Conservation (phyloP, 2,888 invertebrate species). For the Dastarcus helophoroides region DNA sequence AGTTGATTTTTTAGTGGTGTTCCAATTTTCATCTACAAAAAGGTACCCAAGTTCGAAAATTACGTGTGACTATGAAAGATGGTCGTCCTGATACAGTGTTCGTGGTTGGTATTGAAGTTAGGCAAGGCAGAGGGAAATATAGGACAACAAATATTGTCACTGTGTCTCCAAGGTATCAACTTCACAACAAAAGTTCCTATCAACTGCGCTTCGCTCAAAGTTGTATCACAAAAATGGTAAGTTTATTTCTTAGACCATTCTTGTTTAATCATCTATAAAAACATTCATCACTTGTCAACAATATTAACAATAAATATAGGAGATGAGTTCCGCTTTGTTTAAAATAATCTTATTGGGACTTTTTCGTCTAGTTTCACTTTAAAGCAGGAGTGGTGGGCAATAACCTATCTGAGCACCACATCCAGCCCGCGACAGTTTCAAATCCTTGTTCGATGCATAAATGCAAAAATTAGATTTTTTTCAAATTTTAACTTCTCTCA, state of each 20-base stretch:
- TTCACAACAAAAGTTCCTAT: constrained; percentile 76
- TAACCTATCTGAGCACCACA: too few species aligned
- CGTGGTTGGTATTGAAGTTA: constrained; percentile 80
- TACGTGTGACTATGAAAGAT: constrained; percentile 48
- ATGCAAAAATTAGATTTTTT: too few species aligned
- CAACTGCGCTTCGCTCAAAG: constrained; percentile 82
- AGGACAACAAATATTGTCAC: constrained; percentile 85
- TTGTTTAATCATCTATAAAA: constrained; percentile 3
- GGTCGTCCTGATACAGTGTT: constrained; percentile 61
- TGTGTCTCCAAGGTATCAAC: constrained; percentile 82
- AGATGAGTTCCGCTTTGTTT: too few species aligned
- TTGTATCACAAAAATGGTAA: constrained; percentile 64
- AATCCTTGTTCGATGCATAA: too few species aligned
- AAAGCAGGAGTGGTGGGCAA: too few species aligned
- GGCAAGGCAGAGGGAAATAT: constrained; percentile 80
- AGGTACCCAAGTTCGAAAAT: constrained; percentile 35
- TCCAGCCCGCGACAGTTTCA: too few species aligned
- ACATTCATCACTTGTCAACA: background rate
- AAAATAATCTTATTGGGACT: too few species aligned
- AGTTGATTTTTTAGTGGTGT: constrained; percentile 56
- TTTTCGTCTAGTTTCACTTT: too few species aligned
- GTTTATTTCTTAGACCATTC: constrained; percentile 23
- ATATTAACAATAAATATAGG: too few species aligned
- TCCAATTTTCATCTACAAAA: constrained; percentile 68
- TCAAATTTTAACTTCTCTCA: too few species aligned